Evolutionary conservation across 1,140 invertebrate species (phyloP).

Genomic region (Caenorhabditis briggsae): DNA sequence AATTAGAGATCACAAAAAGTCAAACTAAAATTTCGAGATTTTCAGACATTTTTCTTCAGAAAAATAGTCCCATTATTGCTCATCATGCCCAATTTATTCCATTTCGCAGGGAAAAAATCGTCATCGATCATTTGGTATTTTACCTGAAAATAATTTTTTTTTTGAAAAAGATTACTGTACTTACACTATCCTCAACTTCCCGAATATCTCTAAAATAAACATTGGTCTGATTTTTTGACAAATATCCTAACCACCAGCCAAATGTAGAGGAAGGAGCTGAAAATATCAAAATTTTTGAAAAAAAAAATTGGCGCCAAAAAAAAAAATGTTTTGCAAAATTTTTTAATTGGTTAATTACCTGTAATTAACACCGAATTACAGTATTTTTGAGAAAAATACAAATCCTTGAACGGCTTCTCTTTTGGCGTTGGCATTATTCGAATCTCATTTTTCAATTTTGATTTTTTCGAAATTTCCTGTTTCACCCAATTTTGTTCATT

Average conservation of each 20-base stretch:
- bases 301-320: too few relatives aligned
- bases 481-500: slow-evolving; percentile 13
- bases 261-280: slow-evolving; percentile 16
- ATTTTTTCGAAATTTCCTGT: background rate
- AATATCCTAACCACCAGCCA: slow-evolving; percentile 10
- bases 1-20: too few relatives aligned
- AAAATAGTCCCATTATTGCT: background rate
- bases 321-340: too few relatives aligned
- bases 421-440: background rate
- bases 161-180: background rate
- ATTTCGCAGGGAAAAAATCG: background rate
- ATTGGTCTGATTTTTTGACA: background rate
- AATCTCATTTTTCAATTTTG: background rate
- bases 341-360: background rate
- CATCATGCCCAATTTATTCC: background rate
- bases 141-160: background rate
- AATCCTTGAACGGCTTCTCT: background rate
- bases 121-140: slow-evolving; percentile 40
- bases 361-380: slow-evolving; percentile 8
- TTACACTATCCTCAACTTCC: background rate
- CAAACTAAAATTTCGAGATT: too few relatives aligned
- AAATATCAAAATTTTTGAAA: background rate
- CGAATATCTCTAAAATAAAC: slow-evolving; percentile 7
- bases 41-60: background rate
- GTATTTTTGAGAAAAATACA: background rate